Percentiles rank a stretch among this genome's conserved stretches.
Conservation (phyloP, 2,888 invertebrate genomes). For the Nemotelus pantherinus region DNA sequence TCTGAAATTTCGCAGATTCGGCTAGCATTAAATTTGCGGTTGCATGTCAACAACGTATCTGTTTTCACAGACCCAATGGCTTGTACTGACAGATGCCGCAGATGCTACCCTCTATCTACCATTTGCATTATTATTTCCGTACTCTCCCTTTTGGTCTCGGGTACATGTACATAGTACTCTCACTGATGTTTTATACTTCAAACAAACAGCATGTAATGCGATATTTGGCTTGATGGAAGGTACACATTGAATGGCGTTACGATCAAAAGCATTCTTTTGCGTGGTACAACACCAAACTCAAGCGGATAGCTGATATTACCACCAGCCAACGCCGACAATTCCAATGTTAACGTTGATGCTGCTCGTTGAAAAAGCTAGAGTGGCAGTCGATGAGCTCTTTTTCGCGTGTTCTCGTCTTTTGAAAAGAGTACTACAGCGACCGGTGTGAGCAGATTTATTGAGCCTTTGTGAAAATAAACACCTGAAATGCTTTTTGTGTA, state of each 20-base stretch:
- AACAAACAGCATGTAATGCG: slow-evolving; percentile 41
- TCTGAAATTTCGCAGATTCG: background rate
- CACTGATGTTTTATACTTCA: slow-evolving; percentile 40
- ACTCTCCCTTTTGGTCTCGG: background rate
- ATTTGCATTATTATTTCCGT: background rate
- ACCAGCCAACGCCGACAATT: background rate
- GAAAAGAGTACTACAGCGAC: background rate
- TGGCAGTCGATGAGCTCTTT: slow-evolving; percentile 25
- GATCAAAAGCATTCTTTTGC: slow-evolving; percentile 22
- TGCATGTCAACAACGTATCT: slow-evolving; percentile 32
- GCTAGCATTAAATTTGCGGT: slow-evolving; percentile 37
- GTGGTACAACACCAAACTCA: slow-evolving; percentile 18
- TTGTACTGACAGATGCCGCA: too few species aligned
- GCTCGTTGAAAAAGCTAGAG: slow-evolving; percentile 20
- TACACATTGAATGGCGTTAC: background rate
- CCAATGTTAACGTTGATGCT: slow-evolving; percentile 14
- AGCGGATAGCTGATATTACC: background rate
- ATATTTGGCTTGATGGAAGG: slow-evolving; percentile 43
- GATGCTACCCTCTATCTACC: background rate
- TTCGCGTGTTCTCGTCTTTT: background rate
- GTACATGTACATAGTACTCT: background rate
- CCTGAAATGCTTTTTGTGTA: slow-evolving; percentile 26
- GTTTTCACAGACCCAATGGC: slow-evolving; percentile 26
- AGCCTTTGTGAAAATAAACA: slow-evolving; percentile 43
- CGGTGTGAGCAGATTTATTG: slow-evolving; percentile 4